Conservation (phyloP, 2,888 invertebrate genomes). For the Pediacus dermestoides region DNA sequence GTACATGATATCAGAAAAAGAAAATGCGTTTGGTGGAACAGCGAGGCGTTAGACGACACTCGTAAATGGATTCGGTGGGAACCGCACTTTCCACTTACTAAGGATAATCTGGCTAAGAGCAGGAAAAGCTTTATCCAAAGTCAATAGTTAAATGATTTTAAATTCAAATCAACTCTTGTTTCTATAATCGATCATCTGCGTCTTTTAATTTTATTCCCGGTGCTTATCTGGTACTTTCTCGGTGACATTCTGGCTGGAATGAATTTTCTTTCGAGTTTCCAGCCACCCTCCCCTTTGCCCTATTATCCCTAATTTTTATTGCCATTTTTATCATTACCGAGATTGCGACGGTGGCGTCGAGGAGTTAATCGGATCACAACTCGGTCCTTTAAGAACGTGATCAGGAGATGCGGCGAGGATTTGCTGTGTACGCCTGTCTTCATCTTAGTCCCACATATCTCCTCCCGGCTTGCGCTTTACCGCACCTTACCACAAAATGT, state of each 20-base stretch:
- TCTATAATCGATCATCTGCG: slow-evolving; percentile 61
- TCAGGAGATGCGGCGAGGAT: slow-evolving; percentile 47
- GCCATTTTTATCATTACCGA: slow-evolving; percentile 52
- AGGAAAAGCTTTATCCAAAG: slow-evolving; percentile 41
- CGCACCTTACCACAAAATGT: slow-evolving; percentile 6
- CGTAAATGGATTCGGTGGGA: slow-evolving; percentile 42
- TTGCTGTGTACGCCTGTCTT: slow-evolving; percentile 45
- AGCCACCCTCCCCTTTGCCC: slow-evolving; percentile 28
- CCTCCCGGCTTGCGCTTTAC: slow-evolving; percentile 17
- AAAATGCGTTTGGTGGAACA: slow-evolving; percentile 42
- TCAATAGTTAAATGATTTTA: slow-evolving; percentile 46
- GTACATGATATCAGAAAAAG: slow-evolving; percentile 8
- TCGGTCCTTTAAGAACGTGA: slow-evolving; percentile 49
- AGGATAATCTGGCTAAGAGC: slow-evolving; percentile 42
- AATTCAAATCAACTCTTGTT: slow-evolving; percentile 47
- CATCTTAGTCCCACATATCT: slow-evolving; percentile 45
- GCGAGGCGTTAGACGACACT: too few relatives aligned
- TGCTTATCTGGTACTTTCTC: slow-evolving; percentile 38
- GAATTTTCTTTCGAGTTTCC: slow-evolving; percentile 24
- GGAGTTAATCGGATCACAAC: slow-evolving; percentile 51
- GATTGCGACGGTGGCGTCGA: slow-evolving; percentile 47
- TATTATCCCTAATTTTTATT: slow-evolving; percentile 52
- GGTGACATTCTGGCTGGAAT: slow-evolving; percentile 33
- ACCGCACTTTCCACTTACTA: slow-evolving; percentile 45
- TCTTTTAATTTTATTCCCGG: slow-evolving; percentile 58